These are phyloP conservation scores for Mohoua ochrocephala DNA, from an alignment of 2,113 vertebrate species.

Conservation along the genomic window DNA sequence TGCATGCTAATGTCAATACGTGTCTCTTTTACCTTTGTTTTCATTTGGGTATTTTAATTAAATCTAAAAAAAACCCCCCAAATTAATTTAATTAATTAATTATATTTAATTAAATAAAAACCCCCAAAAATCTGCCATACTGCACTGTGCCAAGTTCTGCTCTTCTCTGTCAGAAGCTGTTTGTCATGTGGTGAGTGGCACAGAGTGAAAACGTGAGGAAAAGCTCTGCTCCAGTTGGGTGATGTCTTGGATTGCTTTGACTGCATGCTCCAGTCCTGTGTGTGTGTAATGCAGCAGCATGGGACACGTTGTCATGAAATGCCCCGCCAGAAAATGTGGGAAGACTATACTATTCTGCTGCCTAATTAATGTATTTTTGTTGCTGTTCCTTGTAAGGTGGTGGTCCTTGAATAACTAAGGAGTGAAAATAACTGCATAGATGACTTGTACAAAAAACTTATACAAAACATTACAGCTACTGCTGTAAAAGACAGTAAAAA, in stretches of 20 bases:
- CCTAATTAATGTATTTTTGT: neutral
- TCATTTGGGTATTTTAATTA: neutral
- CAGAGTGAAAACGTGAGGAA: neutral
- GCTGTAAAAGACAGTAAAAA: neutral
- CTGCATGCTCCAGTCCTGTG: fast-evolving
- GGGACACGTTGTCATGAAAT: neutral
- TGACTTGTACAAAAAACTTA: neutral
- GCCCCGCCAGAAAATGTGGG: neutral
- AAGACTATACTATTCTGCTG: neutral
- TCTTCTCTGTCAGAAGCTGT: neutral
- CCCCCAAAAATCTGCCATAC: too few relatives aligned
- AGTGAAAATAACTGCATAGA: neutral
- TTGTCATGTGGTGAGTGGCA: neutral
- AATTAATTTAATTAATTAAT: too few relatives aligned
- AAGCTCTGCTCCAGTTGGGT: neutral
- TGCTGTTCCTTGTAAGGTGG: neutral
- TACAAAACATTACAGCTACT: neutral
- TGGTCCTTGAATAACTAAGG: neutral
- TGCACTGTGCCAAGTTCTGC: neutral
- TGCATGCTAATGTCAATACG: too few relatives aligned
- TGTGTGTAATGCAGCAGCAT: neutral
- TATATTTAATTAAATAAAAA: too few relatives aligned
- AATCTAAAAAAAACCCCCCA: neutral
- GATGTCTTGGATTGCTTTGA: neutral
- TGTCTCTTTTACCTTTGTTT: neutral